phyloP scores from a whole-genome alignment of 2,797 vertebrate species.

The Kryptolebias ocellatus region DNA sequence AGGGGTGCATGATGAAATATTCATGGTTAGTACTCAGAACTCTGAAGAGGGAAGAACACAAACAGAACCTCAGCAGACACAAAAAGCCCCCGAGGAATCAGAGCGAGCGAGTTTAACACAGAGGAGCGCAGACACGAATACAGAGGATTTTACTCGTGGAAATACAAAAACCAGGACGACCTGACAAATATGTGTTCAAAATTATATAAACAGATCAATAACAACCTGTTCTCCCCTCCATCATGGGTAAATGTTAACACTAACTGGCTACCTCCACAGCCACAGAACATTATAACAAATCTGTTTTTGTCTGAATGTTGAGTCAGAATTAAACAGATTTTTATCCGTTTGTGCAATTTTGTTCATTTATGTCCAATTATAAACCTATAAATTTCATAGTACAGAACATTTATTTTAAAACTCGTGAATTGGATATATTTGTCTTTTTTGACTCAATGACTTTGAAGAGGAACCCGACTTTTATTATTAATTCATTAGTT shows the following conservation, averaged over 20 bases:
- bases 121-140: constrained; percentile 12
- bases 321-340: too few species aligned
- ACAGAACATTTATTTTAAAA: too few species aligned
- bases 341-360: too few species aligned
- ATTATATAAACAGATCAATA: constrained; percentile 11
- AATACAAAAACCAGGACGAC: constrained; percentile 18
- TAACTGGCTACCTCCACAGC: too few species aligned
- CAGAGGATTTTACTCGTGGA: constrained; percentile 50
- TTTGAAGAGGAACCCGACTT: too few species aligned
- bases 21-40: constrained; percentile 73
- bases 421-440: too few species aligned
- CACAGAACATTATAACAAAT: too few species aligned
- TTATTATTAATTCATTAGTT: too few species aligned
- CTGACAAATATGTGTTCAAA: constrained; percentile 1
- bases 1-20: constrained; percentile 73
- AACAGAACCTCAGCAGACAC: constrained; percentile 60
- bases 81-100: constrained; percentile 52
- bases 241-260: neutral
- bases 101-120: constrained; percentile 38
- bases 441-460: too few species aligned
- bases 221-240: constrained; percentile 9
- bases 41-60: constrained; percentile 64
- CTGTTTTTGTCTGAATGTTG: too few species aligned
- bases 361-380: too few species aligned
- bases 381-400: too few species aligned